A percentile compares a stretch with the other conserved stretches of the same genome.
phyloP scores from a whole-genome alignment of 2,888 invertebrate genomes.

The Keiferia lycopersicella region DNA sequence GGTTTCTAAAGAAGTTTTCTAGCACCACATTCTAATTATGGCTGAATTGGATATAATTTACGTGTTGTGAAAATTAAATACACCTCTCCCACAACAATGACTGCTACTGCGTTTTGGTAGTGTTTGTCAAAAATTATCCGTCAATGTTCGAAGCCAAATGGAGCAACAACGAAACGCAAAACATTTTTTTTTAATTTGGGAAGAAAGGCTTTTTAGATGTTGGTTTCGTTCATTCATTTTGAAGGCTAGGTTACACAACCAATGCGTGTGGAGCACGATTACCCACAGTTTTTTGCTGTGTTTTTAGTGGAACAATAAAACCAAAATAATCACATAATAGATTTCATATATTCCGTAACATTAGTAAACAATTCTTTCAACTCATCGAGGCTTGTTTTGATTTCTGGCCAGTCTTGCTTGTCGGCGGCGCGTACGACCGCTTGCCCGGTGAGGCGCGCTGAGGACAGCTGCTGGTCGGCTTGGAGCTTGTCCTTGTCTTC shows the following conservation, averaged over 20 bases:
- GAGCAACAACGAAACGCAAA: background rate
- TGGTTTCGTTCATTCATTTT: too few species aligned
- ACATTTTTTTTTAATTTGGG: background rate
- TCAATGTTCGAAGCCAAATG: background rate
- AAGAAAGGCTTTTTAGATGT: background rate
- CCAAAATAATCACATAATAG: slow-evolving; percentile 51
- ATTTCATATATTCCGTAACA: slow-evolving; percentile 73
- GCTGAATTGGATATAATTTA: slow-evolving; percentile 32
- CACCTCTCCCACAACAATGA: slow-evolving; percentile 32
- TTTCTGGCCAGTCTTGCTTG: slow-evolving; percentile 72
- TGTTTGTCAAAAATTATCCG: background rate
- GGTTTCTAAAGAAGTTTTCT: slow-evolving; percentile 34
- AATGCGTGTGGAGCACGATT: too few species aligned
- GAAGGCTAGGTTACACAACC: too few species aligned
- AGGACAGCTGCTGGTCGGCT: slow-evolving; percentile 80
- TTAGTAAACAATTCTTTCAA: slow-evolving; percentile 54
- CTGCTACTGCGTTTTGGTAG: slow-evolving; percentile 21
- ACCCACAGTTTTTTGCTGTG: too few species aligned
- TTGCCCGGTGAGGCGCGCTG: slow-evolving; percentile 80
- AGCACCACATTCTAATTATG: slow-evolving; percentile 36
- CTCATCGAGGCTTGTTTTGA: slow-evolving; percentile 51
- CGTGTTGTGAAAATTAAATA: slow-evolving; percentile 29
- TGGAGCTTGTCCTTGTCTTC: slow-evolving; percentile 73
- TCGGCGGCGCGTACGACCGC: slow-evolving; percentile 77
- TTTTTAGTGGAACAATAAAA: background rate